phyloP scores from a whole-genome alignment of 2,113 vertebrate genomes.

The Ailuropoda melanoleuca region DNA sequence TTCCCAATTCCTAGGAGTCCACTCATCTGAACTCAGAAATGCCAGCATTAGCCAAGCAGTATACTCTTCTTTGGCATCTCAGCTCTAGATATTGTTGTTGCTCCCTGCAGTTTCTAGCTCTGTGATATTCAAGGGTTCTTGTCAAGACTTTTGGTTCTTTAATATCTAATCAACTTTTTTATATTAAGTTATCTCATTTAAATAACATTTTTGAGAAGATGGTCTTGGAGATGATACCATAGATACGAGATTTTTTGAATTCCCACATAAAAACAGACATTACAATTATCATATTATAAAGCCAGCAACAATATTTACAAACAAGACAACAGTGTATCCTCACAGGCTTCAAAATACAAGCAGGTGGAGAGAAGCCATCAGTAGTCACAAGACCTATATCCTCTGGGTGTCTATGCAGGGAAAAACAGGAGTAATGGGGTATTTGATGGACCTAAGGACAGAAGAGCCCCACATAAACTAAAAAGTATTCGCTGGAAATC shows the following conservation, averaged over 20 bases:
- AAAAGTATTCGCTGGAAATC: background rate
- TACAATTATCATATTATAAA: background rate
- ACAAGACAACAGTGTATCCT: background rate
- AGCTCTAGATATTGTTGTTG: background rate
- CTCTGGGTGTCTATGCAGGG: background rate
- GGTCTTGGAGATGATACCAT: background rate
- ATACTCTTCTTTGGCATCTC: background rate
- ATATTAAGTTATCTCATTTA: background rate
- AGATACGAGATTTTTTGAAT: background rate
- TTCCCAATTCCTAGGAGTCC: background rate
- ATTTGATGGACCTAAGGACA: background rate
- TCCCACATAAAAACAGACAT: background rate
- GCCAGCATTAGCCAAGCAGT: background rate
- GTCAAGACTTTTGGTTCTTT: background rate
- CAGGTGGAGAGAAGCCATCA: background rate
- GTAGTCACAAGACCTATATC: background rate
- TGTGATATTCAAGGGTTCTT: background rate
- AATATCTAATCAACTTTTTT: background rate
- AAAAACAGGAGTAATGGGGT: background rate
- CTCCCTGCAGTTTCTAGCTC: background rate
- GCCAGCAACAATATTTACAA: background rate
- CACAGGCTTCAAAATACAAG: background rate
- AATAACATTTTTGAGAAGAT: background rate
- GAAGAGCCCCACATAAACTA: background rate
- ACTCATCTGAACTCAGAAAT: background rate